Evolutionary conservation across 2,888 invertebrate genomes (phyloP).

Genomic region (Acanthoscelides obtectus): DNA sequence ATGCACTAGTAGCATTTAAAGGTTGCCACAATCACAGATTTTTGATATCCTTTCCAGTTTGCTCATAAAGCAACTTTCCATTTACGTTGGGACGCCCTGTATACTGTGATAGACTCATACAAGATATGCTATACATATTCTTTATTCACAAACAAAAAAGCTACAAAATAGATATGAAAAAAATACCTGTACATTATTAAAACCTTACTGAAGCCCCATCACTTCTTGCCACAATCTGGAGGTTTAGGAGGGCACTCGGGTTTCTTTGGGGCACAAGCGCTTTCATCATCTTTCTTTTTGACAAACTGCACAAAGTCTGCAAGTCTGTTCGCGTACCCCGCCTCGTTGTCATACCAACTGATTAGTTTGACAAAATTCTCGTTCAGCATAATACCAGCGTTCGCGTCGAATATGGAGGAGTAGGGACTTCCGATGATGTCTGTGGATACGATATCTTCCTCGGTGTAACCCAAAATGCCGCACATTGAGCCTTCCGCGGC

Average conservation of each 20-base stretch:
- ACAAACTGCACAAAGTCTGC: slow-evolving; percentile 61
- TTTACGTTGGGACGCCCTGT: too few relatives aligned
- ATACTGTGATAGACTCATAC: too few relatives aligned
- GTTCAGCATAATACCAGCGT: slow-evolving; percentile 70
- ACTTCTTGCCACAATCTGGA: not conserved
- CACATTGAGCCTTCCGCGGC: slow-evolving; percentile 56
- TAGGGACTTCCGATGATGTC: slow-evolving; percentile 53
- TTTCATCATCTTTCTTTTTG: slow-evolving; percentile 42
- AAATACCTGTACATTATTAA: too few relatives aligned
- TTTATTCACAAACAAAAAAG: too few relatives aligned
- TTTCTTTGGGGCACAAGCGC: not conserved
- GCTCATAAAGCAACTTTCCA: too few relatives aligned
- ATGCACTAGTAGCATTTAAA: too few relatives aligned
- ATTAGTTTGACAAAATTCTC: slow-evolving; percentile 77
- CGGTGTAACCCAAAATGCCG: slow-evolving; percentile 64
- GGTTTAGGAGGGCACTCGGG: not conserved
- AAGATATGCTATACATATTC: too few relatives aligned
- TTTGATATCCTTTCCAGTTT: too few relatives aligned
- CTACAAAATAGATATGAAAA: not conserved
- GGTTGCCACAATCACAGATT: too few relatives aligned
- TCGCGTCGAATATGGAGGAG: slow-evolving; percentile 76
- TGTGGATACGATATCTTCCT: slow-evolving; percentile 65
- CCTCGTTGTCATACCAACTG: slow-evolving; percentile 88
- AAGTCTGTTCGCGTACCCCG: slow-evolving; percentile 75
- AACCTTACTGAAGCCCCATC: not conserved